Base-by-base conservation (phyloP, 2,888 invertebrate genomes). In the Xylocampa areola region DNA sequence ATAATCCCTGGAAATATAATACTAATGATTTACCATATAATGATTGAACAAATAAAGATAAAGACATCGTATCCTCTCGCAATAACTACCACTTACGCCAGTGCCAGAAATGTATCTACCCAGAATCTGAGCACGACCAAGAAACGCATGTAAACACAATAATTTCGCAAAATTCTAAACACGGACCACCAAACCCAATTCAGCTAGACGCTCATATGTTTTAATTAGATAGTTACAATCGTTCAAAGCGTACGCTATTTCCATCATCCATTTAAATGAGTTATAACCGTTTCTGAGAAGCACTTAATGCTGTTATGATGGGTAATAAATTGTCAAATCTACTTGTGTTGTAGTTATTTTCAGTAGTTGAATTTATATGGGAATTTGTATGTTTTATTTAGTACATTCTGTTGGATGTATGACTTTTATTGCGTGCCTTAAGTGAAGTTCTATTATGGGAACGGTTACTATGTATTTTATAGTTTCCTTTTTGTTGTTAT, bases 251-350 rank as follows among this genome's bases (percentile, higher is more conserved):
- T 68, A 70, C 59, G 62, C 61, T 76, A 79, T 73, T 75, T 76
- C 69, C 77, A 76, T 80, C 73, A 57, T 69, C 71, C 77, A 79
- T 84, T 81, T 81, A 79, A 80, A 83, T 86, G 86, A 86, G 79
- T 85, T 85, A 85, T 80, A 79, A 75, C 75, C 57, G 66, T 77
- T 86, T 84, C 86, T 63, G 60, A 76, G 86, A 86, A 85, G 58
- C 62, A 60, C 62, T 68, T 71, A 68, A 58, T 68, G 54, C 43
- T 55, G 64, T 74, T 74, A 66, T 64, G 76, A 76, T 59, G 43
- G 36, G 68, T 49, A 66, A 73, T 75, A 75, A 75, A 75, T 75
- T 75, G 63, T 68, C 59, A 59, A 59, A 72, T 70, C 62, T 67
- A 71, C 60, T 63, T 57, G 57, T 54, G 45, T 40, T 32, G 16